phyloP scores from a whole-genome alignment of 2,113 vertebrate species.

The Athene noctua region DNA sequence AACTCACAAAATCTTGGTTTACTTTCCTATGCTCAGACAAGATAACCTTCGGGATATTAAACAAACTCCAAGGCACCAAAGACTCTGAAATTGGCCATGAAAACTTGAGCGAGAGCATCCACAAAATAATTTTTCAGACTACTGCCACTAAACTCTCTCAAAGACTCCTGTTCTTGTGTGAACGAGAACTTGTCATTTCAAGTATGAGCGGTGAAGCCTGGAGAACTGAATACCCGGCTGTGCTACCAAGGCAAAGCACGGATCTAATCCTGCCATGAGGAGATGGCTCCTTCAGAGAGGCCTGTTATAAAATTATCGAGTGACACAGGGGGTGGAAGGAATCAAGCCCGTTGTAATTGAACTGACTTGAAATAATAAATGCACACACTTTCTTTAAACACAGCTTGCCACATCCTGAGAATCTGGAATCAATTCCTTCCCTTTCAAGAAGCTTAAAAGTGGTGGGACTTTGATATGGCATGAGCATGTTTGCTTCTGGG shows the following conservation, averaged over 20 bases:
- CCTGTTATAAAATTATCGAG: slow-evolving; percentile 53
- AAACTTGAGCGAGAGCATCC: not conserved
- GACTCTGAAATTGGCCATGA: not conserved
- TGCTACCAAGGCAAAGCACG: not conserved
- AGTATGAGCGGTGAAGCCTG: not conserved
- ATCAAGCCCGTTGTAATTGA: slow-evolving; percentile 54
- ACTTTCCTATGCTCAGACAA: not conserved
- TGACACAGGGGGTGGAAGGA: slow-evolving; percentile 50
- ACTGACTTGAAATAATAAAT: slow-evolving; percentile 74
- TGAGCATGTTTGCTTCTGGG: slow-evolving; percentile 68
- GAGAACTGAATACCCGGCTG: not conserved
- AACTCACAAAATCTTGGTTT: not conserved
- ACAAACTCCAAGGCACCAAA: not conserved
- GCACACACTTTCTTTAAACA: slow-evolving; percentile 66
- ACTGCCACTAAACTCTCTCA: not conserved
- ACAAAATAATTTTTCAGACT: not conserved
- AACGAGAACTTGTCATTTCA: not conserved
- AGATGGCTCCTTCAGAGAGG: not conserved
- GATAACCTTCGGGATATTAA: not conserved
- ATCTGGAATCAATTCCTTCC: slow-evolving; percentile 68
- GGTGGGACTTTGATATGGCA: slow-evolving; percentile 61
- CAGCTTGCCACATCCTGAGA: slow-evolving; percentile 72
- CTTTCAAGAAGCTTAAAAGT: slow-evolving; percentile 69
- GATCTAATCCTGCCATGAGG: not conserved
- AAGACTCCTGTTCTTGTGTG: not conserved